These are phyloP conservation scores for Biston betularia DNA, from an alignment of 2,888 invertebrate species.

Conservation along the genomic window DNA sequence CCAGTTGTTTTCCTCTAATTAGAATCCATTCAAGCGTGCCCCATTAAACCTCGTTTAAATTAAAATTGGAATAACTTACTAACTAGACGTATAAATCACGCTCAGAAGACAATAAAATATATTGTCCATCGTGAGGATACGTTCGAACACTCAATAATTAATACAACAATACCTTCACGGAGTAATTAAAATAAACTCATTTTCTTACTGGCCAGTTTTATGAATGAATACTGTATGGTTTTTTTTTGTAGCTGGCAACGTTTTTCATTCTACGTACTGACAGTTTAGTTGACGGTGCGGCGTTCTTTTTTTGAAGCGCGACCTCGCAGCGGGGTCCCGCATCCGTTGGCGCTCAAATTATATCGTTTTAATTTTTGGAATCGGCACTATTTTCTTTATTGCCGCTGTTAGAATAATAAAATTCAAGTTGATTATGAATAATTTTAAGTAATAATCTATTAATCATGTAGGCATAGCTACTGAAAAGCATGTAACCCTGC, in stretches of 20 bases:
- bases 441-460: conserved; percentile 25
- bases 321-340: conserved; percentile 79
- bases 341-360: conserved; percentile 80
- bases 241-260: conserved; percentile 76
- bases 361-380: conserved; percentile 80
- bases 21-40: conserved; percentile 83
- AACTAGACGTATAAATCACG: conserved; percentile 85
- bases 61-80: conserved; percentile 86
- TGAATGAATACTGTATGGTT: conserved; percentile 75
- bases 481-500: no score
- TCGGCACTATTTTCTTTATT: conserved; percentile 62
- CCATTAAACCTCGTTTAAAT: conserved; percentile 85
- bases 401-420: conserved; percentile 52
- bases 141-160: conserved; percentile 73
- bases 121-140: conserved; percentile 71
- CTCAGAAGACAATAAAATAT: conserved; percentile 84
- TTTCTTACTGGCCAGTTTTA: conserved; percentile 75
- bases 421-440: conserved; percentile 54
- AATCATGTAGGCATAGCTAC: no score
- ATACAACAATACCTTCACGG: conserved; percentile 81
- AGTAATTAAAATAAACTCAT: conserved; percentile 86
- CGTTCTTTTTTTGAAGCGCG: conserved; percentile 78
- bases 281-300: conserved; percentile 73
- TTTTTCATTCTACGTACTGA: conserved; percentile 81
- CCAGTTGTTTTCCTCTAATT: conserved; percentile 84